Evolutionary conservation across 2,113 vertebrate genomes (phyloP).

Genomic region (Hypocryptadius cinnamomeus): DNA sequence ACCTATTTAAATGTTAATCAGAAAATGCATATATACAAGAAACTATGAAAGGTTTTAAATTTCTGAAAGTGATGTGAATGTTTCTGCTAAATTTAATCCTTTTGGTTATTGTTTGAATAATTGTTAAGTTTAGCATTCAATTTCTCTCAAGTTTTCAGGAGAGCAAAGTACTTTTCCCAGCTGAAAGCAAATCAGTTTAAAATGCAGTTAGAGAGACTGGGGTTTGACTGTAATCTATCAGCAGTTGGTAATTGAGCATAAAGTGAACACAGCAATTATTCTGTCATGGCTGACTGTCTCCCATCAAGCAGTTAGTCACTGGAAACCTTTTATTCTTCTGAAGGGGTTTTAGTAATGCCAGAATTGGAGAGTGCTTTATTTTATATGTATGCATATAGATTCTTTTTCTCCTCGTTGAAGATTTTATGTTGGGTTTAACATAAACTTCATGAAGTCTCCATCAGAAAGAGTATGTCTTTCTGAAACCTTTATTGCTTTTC

Average conservation of each 20-base stretch:
- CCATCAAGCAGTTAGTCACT: conserved; percentile 42
- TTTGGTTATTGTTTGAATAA: conserved; percentile 32
- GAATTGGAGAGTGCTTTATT: conserved; percentile 61
- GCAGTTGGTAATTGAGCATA: conserved; percentile 48
- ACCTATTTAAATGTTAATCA: conserved; percentile 67
- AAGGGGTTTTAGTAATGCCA: conserved; percentile 43
- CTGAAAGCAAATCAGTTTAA: conserved; percentile 30
- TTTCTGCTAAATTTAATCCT: conserved; percentile 44
- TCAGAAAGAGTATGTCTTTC: conserved; percentile 5
- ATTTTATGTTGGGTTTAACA: conserved; percentile 44
- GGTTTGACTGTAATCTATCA: conserved; percentile 33
- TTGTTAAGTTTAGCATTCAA: background rate
- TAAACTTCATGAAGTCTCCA: conserved; percentile 2
- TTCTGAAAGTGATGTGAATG: conserved; percentile 62
- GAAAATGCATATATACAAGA: conserved; percentile 64
- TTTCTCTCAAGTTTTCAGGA: conserved; percentile 16
- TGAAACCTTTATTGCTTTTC: conserved; percentile 27
- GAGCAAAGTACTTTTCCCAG: conserved; percentile 38
- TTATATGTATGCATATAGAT: conserved; percentile 14
- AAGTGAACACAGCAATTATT: conserved; percentile 17
- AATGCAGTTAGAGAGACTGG: conserved; percentile 14
- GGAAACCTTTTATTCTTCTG: conserved; percentile 46
- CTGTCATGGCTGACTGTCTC: conserved; percentile 10
- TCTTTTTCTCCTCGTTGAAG: conserved; percentile 49
- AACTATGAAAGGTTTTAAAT: conserved; percentile 60